Evolutionary conservation across 2,797 vertebrate species (phyloP), one percentile per base, ranked within the genome.

Genomic region (Orestias chungarensis): DNA sequence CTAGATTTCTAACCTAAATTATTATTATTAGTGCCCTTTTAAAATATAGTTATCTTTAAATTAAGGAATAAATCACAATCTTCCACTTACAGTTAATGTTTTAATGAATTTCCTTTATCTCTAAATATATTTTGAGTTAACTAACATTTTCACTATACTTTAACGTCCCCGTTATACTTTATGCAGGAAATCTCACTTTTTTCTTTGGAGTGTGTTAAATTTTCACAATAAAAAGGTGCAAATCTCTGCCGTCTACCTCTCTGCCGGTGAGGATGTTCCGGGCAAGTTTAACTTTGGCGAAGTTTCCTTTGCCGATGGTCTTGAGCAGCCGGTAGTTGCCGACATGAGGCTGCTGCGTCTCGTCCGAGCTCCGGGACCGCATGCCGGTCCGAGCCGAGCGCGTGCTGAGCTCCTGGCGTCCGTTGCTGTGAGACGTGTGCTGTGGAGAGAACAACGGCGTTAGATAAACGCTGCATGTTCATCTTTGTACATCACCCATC

Each of bases 291-390:
- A 99, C 97, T 94, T 99, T 99, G 85, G 98, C 98, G 70, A 99
- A 99, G 91, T 99, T 99, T 79, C 97, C 98, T 91, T 99, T 99
- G 83, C 98, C 97, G 77, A 99, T 99, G 6, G 98, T 99, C 93
- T 99, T 99, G 59, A 99, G 95, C 77, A 99, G 96, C 79, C 97
- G 94, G 94, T 99, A 99, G 94, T 99, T 98, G 44, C 98, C 97
- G 73, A 99, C 95, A 71, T 98, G 96, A 0, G 97, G 97, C 78
- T 97, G 97, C 87, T 92, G 92, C 6, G 83, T 81, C 78, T 97
- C 97, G n/a, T 99, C 98, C 10, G 97, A 97, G 94, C 96, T 96
- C 82, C 97, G 96, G 88, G 96, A 94, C 44, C 97, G 95, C 46
- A 96, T 94, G 0, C 96, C 96, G 0, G 91, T 93, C 84, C 70